Conservation (phyloP, 2,888 invertebrate genomes). For the Microdon myrmicae region DNA sequence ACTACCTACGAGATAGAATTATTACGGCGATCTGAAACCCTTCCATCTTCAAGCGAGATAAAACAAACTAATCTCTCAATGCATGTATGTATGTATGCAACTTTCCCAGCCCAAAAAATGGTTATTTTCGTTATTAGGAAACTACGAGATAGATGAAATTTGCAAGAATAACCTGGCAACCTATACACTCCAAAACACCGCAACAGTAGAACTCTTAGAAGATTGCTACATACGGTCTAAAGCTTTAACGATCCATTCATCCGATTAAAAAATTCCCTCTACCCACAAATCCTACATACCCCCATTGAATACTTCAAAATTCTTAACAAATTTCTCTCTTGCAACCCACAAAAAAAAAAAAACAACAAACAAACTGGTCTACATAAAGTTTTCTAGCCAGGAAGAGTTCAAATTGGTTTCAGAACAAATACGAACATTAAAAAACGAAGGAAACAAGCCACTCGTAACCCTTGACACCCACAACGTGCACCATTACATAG, state of each 20-base stretch:
- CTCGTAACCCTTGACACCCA: too few relatives aligned
- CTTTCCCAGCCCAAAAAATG: background rate
- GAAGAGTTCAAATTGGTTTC: too few relatives aligned
- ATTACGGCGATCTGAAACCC: background rate
- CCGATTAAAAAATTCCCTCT: background rate
- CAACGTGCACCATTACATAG: too few relatives aligned
- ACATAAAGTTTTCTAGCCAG: too few relatives aligned
- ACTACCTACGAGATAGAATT: constrained; percentile 1
- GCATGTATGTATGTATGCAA: background rate
- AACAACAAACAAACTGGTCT: too few relatives aligned
- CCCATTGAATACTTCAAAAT: background rate
- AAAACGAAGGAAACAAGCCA: too few relatives aligned
- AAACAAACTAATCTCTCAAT: background rate
- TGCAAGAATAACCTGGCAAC: background rate
- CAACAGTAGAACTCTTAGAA: background rate
- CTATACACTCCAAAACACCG: background rate
- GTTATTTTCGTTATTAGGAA: background rate
- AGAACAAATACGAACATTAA: too few relatives aligned
- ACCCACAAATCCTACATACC: background rate
- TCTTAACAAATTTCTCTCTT: too few relatives aligned
- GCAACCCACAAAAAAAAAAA: too few relatives aligned
- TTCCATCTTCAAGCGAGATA: background rate
- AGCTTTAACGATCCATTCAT: background rate
- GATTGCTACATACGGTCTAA: background rate
- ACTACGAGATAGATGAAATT: background rate